Conservation (phyloP, 2,797 vertebrate species). For the Rhynchotus rufescens region DNA sequence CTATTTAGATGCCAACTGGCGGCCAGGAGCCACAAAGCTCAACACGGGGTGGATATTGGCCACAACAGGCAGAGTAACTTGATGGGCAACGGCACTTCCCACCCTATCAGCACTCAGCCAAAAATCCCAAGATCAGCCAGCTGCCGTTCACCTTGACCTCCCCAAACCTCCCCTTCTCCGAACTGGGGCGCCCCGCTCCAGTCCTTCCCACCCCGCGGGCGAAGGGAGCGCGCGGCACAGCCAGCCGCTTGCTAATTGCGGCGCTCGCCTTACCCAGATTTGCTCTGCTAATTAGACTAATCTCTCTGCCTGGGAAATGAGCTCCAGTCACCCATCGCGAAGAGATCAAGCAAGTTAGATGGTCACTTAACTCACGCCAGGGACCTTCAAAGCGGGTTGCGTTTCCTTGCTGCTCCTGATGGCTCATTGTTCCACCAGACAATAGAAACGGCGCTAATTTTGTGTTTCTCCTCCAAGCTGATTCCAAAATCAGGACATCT, state of each 20-base stretch:
- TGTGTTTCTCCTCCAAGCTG: neutral
- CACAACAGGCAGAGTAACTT: neutral
- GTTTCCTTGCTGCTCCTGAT: neutral
- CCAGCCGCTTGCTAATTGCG: slow-evolving; percentile 48
- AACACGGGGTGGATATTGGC: neutral
- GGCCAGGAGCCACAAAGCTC: neutral
- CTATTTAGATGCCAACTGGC: neutral
- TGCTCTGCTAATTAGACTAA: slow-evolving; percentile 63
- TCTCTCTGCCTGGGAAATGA: slow-evolving; percentile 9
- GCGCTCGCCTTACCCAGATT: slow-evolving; percentile 36
- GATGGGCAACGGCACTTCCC: neutral
- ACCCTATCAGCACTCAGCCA: neutral
- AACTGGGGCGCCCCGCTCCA: neutral
- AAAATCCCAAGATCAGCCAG: neutral
- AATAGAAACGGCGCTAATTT: neutral
- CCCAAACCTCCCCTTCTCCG: neutral
- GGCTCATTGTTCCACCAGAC: slow-evolving; percentile 26
- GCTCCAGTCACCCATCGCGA: neutral
- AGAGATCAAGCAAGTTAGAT: neutral
- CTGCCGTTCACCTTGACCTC: neutral
- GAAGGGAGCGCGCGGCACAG: slow-evolving; percentile 4
- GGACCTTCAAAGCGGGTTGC: neutral
- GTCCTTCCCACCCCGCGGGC: neutral
- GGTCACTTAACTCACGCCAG: neutral
- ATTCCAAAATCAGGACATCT: slow-evolving; percentile 24